phyloP scores from a whole-genome alignment of 35 echinoderm and acorn worm species.

The Apostichopus californicus region DNA sequence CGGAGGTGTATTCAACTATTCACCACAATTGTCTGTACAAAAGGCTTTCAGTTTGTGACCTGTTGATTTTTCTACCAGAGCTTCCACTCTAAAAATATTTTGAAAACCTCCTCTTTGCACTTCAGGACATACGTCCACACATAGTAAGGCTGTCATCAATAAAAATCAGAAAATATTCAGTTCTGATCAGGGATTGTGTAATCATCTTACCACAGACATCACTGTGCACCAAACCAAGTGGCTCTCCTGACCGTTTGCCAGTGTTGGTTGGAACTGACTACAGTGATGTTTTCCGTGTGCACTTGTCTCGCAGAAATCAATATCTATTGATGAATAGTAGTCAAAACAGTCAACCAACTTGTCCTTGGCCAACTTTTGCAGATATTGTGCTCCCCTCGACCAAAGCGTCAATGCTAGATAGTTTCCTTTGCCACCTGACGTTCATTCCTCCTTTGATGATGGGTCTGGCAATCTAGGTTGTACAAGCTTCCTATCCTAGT shows the following conservation, averaged over 20 bases:
- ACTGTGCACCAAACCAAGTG: constrained; percentile 34
- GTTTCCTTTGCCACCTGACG: background rate
- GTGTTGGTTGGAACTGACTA: background rate
- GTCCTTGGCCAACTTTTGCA: constrained; percentile 14
- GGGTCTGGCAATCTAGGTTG: background rate
- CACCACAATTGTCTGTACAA: constrained; percentile 5
- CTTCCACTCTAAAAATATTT: constrained; percentile 6
- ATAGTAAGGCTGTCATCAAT: constrained; percentile 17
- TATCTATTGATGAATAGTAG: background rate
- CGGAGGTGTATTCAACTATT: background rate
- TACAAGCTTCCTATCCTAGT: background rate
- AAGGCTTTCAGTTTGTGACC: constrained; percentile 17
- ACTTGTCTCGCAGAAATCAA: constrained; percentile 38
- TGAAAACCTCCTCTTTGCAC: constrained; percentile 8
- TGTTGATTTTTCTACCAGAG: constrained; percentile 23
- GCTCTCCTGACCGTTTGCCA: background rate
- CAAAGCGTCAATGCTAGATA: constrained; percentile 4
- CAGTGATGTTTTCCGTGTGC: constrained; percentile 4
- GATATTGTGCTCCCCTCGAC: background rate
- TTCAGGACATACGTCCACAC: constrained; percentile 25
- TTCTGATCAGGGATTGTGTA: background rate
- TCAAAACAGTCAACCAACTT: constrained; percentile 34
- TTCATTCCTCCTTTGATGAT: constrained; percentile 8
- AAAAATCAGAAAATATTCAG: background rate
- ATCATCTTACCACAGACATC: constrained; percentile 37